These are phyloP conservation scores for Ia io DNA, from an alignment of 2,113 vertebrate genomes.

Conservation along the genomic window DNA sequence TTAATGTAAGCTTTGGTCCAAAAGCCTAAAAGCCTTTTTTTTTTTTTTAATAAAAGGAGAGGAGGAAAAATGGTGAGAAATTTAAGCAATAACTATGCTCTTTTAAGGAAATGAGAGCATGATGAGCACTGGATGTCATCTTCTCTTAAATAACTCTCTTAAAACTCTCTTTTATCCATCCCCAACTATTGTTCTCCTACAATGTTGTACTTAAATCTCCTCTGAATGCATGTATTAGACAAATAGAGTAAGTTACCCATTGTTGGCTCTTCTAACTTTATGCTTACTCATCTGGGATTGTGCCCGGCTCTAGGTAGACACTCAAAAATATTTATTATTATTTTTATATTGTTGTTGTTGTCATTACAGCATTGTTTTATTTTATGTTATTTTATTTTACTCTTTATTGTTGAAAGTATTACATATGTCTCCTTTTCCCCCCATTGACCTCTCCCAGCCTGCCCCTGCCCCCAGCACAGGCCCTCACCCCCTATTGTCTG, in stretches of 20 bases:
- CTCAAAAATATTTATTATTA: neutral
- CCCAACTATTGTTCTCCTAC: neutral
- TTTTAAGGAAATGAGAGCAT: neutral
- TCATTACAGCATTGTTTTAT: too few relatives aligned
- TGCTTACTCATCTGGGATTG: neutral
- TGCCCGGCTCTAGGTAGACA: neutral
- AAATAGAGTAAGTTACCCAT: neutral
- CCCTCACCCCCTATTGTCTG: too few relatives aligned
- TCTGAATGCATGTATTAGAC: neutral
- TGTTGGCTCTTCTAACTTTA: neutral
- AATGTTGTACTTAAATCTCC: neutral
- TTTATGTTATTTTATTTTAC: too few relatives aligned
- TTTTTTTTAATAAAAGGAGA: neutral
- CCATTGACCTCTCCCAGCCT: too few relatives aligned
- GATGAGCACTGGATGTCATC: neutral
- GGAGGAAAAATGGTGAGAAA: neutral
- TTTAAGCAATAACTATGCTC: neutral
- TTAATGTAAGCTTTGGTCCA: neutral
- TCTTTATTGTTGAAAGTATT: too few relatives aligned
- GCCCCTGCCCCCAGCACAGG: too few relatives aligned
- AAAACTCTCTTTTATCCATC: neutral
- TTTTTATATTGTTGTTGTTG: too few relatives aligned
- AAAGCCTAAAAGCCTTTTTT: neutral
- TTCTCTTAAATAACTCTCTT: neutral
- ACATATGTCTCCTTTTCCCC: too few relatives aligned